phyloP scores from a whole-genome alignment of 2,113 vertebrate genomes.

The Odobenus rosmarus region DNA sequence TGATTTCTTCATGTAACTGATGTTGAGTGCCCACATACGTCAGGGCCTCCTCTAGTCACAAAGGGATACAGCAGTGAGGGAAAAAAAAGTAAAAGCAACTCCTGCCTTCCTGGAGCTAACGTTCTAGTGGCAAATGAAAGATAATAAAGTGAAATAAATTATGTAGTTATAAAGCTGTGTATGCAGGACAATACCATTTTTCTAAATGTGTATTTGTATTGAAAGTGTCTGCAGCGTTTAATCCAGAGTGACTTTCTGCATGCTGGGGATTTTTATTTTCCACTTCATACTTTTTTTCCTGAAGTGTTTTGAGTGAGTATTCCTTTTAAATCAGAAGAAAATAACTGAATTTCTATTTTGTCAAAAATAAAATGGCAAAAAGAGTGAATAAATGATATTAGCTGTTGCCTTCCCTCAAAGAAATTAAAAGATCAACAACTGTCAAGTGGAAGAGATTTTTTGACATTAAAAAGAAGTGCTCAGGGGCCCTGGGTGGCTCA shows the following conservation, averaged over 20 bases:
- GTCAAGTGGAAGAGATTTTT: background rate
- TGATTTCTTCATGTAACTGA: background rate
- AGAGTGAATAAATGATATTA: background rate
- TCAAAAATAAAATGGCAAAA: constrained; percentile 46
- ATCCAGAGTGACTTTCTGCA: background rate
- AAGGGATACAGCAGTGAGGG: background rate
- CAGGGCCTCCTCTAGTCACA: background rate
- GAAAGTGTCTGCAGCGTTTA: background rate
- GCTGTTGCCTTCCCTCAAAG: constrained; percentile 13
- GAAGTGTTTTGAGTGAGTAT: background rate
- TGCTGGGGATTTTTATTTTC: background rate
- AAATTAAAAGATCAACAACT: constrained; percentile 23
- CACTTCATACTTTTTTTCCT: background rate
- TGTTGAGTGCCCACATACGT: background rate
- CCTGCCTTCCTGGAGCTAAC: background rate
- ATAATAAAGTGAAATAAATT: background rate
- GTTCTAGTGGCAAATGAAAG: constrained; percentile 23
- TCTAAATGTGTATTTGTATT: background rate
- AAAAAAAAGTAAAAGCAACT: background rate
- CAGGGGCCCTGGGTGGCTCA: background rate
- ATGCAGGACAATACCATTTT: background rate
- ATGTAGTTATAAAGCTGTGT: background rate
- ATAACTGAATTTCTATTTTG: constrained; percentile 17
- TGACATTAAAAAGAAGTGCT: background rate
- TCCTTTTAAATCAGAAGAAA: constrained; percentile 33